These are phyloP conservation scores for Columba livia DNA, from an alignment of 2,113 vertebrate genomes.

Conservation along the genomic window DNA sequence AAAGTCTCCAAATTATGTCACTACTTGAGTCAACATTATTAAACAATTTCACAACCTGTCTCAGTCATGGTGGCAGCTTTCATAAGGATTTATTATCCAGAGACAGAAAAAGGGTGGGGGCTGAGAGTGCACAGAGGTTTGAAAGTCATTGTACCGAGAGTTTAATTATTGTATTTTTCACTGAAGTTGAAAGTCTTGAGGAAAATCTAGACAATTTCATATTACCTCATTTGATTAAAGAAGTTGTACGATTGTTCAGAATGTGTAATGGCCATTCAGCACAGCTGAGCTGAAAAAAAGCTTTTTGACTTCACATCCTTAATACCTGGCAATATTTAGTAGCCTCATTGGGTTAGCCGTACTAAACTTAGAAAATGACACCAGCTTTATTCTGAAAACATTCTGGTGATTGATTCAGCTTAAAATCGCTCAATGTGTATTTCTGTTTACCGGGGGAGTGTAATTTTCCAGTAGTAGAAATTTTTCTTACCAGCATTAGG, in stretches of 20 bases:
- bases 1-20: slow-evolving; percentile 60
- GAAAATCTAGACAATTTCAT: slow-evolving; percentile 55
- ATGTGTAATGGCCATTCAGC: slow-evolving; percentile 48
- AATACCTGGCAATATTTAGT: not conserved
- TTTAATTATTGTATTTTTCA: slow-evolving; percentile 74
- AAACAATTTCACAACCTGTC: slow-evolving; percentile 68
- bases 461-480: not conserved
- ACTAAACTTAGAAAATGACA: not conserved
- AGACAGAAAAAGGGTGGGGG: slow-evolving; percentile 16
- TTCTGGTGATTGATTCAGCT: not conserved
- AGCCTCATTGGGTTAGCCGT: not conserved
- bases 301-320: not conserved
- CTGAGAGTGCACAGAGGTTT: slow-evolving; percentile 37
- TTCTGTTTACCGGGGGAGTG: not conserved
- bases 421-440: not conserved
- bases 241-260: slow-evolving; percentile 60
- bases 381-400: not conserved
- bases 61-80: slow-evolving; percentile 59
- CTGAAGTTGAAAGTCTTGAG: slow-evolving; percentile 63
- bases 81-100: slow-evolving; percentile 72
- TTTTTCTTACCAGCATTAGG: not conserved
- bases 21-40: slow-evolving; percentile 69
- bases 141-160: slow-evolving; percentile 68
- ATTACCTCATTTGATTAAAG: slow-evolving; percentile 65
- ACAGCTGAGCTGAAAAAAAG: not conserved